Evolutionary conservation across 2,888 invertebrate species (phyloP).

Genomic region (Pammene fasciana): DNA sequence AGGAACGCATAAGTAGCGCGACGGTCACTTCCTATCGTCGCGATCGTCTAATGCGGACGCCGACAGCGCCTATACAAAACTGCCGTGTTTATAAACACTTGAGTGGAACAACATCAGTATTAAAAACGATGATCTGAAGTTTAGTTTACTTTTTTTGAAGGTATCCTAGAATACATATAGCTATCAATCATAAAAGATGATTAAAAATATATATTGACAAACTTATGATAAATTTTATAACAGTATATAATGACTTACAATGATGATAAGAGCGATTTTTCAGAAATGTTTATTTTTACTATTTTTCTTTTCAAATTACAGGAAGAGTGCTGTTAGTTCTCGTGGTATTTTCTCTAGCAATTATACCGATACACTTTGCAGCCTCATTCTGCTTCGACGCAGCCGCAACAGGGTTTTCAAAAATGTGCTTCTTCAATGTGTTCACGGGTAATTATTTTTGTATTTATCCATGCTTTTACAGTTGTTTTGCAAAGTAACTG

Average conservation of each 20-base stretch:
- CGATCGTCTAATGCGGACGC: not conserved
- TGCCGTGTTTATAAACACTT: too few relatives aligned
- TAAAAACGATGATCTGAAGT: too few relatives aligned
- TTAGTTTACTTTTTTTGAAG: too few relatives aligned
- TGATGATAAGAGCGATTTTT: too few relatives aligned
- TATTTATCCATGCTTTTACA: not conserved
- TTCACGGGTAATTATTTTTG: constrained; percentile 64
- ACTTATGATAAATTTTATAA: too few relatives aligned
- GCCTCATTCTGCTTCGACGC: constrained; percentile 84
- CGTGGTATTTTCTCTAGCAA: constrained; percentile 84
- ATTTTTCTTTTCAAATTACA: constrained; percentile 48
- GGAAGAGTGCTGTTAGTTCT: constrained; percentile 81
- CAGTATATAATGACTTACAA: too few relatives aligned
- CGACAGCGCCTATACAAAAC: not conserved
- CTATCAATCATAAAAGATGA: too few relatives aligned
- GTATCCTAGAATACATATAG: too few relatives aligned
- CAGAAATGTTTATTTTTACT: not conserved
- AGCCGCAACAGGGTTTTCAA: constrained; percentile 86
- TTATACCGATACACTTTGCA: constrained; percentile 86
- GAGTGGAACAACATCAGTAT: too few relatives aligned
- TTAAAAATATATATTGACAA: too few relatives aligned
- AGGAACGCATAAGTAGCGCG: not conserved
- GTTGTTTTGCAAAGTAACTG: too few relatives aligned
- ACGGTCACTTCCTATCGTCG: not conserved
- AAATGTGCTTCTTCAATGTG: constrained; percentile 85